Evolutionary conservation across 2,888 invertebrate species (phyloP), one percentile per base, ranked within the genome.

Genomic region (Lithophane semibrunnea): DNA sequence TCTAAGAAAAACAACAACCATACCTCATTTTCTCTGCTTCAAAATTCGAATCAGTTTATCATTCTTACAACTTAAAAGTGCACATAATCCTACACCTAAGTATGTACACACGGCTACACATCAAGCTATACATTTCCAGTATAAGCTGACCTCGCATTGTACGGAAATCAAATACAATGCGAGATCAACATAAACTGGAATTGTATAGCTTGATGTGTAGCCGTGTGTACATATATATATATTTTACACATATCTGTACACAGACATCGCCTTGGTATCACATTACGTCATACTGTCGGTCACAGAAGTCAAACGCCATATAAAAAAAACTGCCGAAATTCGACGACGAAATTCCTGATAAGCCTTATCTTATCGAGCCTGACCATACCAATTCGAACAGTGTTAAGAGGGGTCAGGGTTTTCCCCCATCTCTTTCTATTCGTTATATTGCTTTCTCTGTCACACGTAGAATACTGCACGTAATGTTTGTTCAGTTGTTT

Each of bases 361-460:
- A 69, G 29, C 24, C 85, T 90, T 94, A 94, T 95, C 94, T 83
- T 85, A 88, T 91, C 91, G 91, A 90, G 91, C 93, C 92, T 94
- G 95, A 95, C 96, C 95, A 90, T 82, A 81, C 87, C 77, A 89
- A 90, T 92, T 92, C 88, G 90, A 89, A 90, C 68, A 65, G 88
- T 88, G 89, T 95, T 96, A 94, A 65, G 90, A 89, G 91, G 94
- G 96, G 96, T 96, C 95, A 95, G 94, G 95, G 94, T 89, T 91
- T 70, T 87, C 67, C 67, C 64, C 64, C 90, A 83, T 89, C 93
- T 71, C 83, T 93, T 83, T 84, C 84, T 21, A 54, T 69, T 56
- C 56, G 16, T 12, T 47, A 65, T 80, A 75, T 29, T 13, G 42
- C 75, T 82, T 1, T 89, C 89, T 89, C 87, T 77, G 69, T 88